phyloP scores from a whole-genome alignment of 2,113 vertebrate species.

The Saguinus imperator region DNA sequence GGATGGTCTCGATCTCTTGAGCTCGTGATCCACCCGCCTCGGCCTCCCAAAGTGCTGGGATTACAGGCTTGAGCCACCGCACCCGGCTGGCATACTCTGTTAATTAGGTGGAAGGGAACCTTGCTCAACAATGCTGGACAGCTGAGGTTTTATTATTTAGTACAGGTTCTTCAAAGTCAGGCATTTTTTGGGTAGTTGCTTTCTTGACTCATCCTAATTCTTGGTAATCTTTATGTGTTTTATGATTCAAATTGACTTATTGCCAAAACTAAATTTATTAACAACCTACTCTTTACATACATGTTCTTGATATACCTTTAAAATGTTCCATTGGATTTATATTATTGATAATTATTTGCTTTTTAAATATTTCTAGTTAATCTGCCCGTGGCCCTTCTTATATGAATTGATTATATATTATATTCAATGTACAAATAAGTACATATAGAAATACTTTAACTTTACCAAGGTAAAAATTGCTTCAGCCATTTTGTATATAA shows the following conservation, averaged over 20 bases:
- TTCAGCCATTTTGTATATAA: neutral
- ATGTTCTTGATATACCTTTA: neutral
- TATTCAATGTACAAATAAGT: neutral
- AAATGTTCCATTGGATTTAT: neutral
- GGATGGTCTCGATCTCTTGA: no score
- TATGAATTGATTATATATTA: neutral
- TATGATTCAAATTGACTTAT: neutral
- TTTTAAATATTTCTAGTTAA: neutral
- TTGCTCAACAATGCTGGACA: rapidly evolving
- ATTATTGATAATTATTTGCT: neutral
- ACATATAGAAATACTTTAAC: conserved; percentile 14
- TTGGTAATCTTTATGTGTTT: neutral
- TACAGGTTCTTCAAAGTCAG: neutral
- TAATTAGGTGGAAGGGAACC: neutral
- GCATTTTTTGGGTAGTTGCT: neutral
- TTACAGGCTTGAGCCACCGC: no score
- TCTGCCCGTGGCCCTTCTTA: neutral
- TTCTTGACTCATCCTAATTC: conserved; percentile 4
- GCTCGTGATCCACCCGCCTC: no score
- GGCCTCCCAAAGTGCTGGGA: no score
- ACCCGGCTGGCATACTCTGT: no score
- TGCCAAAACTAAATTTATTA: neutral
- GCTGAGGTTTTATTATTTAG: neutral
- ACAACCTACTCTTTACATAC: neutral
- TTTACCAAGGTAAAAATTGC: neutral